These are phyloP conservation scores for Paratilapia polleni DNA, from an alignment of 2,113 vertebrate genomes.

Conservation along the genomic window DNA sequence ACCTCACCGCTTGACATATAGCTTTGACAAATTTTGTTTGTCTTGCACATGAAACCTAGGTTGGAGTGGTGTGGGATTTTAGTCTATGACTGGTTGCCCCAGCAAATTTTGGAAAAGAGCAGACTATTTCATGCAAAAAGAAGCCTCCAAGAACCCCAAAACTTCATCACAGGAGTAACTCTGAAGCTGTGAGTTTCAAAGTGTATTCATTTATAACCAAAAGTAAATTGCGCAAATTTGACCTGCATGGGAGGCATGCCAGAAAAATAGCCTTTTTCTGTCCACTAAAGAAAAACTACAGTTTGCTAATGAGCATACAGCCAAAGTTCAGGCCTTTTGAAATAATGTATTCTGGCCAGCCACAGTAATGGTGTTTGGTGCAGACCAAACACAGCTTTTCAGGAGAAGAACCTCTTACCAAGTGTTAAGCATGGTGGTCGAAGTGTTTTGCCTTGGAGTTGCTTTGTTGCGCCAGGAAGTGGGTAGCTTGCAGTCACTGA, in stretches of 20 bases:
- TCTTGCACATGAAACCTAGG: not conserved
- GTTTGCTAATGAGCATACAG: not conserved
- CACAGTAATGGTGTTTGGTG: not conserved
- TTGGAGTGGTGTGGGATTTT: not conserved
- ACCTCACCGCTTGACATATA: not conserved
- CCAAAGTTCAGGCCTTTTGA: not conserved
- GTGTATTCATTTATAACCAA: not conserved
- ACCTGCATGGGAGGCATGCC: not conserved
- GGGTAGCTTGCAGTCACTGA: not conserved
- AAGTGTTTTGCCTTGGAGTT: not conserved
- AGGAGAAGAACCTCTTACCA: too few species aligned
- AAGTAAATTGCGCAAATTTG: not conserved
- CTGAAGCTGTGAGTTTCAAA: not conserved
- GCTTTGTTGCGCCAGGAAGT: not conserved
- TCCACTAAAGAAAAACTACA: not conserved
- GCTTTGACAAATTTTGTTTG: not conserved
- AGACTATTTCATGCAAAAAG: too few species aligned
- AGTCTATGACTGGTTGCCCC: not conserved
- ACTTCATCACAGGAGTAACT: not conserved
- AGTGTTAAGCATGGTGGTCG: not conserved
- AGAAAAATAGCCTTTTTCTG: not conserved
- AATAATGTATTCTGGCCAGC: not conserved
- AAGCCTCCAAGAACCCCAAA: not conserved
- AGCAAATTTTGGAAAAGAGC: not conserved
- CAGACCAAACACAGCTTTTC: not conserved